These are phyloP conservation scores for Aromia moschata DNA, from an alignment of 2,888 invertebrate genomes.

Conservation along the genomic window DNA sequence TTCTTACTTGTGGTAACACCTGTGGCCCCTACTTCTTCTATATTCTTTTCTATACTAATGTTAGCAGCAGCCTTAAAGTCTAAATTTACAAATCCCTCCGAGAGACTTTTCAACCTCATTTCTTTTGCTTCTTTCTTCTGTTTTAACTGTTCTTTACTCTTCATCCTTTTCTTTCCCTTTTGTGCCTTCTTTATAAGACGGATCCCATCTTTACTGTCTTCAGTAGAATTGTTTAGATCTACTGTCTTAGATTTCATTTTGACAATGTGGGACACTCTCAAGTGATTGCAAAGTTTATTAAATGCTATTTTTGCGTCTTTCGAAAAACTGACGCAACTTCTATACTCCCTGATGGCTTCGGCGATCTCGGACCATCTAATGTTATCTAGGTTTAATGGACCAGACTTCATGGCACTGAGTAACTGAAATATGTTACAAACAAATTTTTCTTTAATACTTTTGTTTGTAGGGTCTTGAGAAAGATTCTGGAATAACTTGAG, in stretches of 20 bases:
- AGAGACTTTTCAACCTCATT: slow-evolving; percentile 62
- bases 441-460: slow-evolving; percentile 68
- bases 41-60: slow-evolving; percentile 21
- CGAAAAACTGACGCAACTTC: slow-evolving; percentile 57
- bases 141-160: slow-evolving; percentile 60
- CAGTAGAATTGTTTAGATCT: slow-evolving; percentile 42
- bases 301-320: slow-evolving; percentile 63
- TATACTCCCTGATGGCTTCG: slow-evolving; percentile 57
- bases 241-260: slow-evolving; percentile 47
- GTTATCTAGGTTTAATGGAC: slow-evolving; percentile 53
- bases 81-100: slow-evolving; percentile 57
- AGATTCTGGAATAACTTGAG: slow-evolving; percentile 59
- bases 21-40: too few relatives aligned
- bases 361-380: slow-evolving; percentile 63
- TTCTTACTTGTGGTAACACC: neutral
- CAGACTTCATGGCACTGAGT: slow-evolving; percentile 65
- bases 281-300: slow-evolving; percentile 61
- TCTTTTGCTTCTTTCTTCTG: slow-evolving; percentile 64
- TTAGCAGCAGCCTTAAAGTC: slow-evolving; percentile 26
- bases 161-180: slow-evolving; percentile 50
- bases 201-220: slow-evolving; percentile 40
- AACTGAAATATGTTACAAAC: slow-evolving; percentile 66
- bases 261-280: slow-evolving; percentile 58
- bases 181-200: neutral
- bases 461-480: slow-evolving; percentile 55